Conservation (phyloP, 2,797 vertebrate genomes). For the Chaenodraco wilsoni region DNA sequence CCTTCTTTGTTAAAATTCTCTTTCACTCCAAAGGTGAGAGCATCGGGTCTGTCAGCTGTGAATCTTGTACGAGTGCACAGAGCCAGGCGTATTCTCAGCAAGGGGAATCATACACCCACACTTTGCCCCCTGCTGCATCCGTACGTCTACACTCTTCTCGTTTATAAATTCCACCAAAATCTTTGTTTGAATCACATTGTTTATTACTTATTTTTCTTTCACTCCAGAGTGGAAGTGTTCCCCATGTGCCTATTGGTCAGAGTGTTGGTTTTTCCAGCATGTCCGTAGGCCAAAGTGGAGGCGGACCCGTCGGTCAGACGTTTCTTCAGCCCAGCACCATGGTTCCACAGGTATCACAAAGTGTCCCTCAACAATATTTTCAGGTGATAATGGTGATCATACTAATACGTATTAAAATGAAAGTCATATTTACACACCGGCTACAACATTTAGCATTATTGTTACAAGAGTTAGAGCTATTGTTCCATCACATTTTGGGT, state of each 20-base stretch:
- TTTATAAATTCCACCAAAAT: background rate
- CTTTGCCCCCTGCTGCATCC: constrained; percentile 66
- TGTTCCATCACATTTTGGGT: constrained; percentile 16
- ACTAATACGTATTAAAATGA: constrained; percentile 34
- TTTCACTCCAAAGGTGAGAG: constrained; percentile 73
- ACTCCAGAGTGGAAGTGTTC: constrained; percentile 73
- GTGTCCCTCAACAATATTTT: constrained; percentile 82
- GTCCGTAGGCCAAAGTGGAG: constrained; percentile 77
- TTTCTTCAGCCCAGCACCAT: constrained; percentile 81
- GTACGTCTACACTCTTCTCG: constrained; percentile 67
- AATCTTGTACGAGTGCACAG: constrained; percentile 79
- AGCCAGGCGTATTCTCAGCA: constrained; percentile 81
- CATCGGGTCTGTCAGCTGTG: constrained; percentile 80
- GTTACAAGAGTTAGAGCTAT: constrained; percentile 22
- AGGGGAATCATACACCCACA: constrained; percentile 78
- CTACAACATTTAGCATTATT: constrained; percentile 29
- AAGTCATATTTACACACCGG: constrained; percentile 3
- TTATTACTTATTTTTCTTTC: constrained; percentile 37
- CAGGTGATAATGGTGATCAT: constrained; percentile 77
- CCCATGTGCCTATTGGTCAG: constrained; percentile 76
- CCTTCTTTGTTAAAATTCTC: background rate
- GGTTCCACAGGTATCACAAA: constrained; percentile 83
- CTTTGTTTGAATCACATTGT: constrained; percentile 15
- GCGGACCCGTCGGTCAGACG: constrained; percentile 73
- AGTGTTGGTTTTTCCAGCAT: constrained; percentile 73